Percentiles rank a stretch among this genome's conserved stretches.
Conservation (phyloP, 30 jellyfish, hydroid and myxozoan species). For the Hydra vulgaris region DNA sequence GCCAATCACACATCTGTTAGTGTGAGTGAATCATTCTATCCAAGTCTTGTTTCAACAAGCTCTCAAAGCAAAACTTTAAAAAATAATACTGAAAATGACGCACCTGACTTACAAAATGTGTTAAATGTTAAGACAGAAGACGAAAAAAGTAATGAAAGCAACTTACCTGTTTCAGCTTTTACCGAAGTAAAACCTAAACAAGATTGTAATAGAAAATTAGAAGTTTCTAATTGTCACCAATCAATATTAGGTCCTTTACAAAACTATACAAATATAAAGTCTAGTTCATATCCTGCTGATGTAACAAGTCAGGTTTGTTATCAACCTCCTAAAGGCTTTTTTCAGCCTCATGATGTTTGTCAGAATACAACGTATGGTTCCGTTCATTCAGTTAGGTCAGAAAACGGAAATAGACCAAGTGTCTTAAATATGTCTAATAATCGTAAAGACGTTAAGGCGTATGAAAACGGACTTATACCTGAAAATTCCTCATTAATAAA, state of each 20-base stretch:
- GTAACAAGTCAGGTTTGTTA: constrained; percentile 21
- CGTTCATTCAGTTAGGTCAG: neutral
- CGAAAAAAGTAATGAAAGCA: neutral
- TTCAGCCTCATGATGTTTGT: neutral
- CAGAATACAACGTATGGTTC: neutral
- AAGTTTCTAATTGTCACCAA: neutral
- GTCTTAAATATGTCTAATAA: constrained; percentile 1
- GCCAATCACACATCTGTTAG: neutral
- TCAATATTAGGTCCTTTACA: constrained; percentile 1
- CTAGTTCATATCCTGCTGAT: constrained; percentile 21
- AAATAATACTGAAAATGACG: neutral
- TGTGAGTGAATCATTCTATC: neutral
- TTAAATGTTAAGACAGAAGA: neutral
- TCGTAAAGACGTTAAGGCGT: neutral
- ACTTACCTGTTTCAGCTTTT: neutral
- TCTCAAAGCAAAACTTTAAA: neutral
- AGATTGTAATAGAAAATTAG: neutral
- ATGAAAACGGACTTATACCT: neutral
- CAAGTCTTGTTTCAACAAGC: neutral
- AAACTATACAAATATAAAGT: neutral
- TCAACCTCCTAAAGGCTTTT: constrained; percentile 13
- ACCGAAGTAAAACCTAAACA: neutral
- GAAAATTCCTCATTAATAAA: neutral
- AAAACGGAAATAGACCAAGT: constrained; percentile 5
- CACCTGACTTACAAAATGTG: neutral